Percentiles rank a stretch among this genome's conserved stretches.
Evolutionary conservation across 2,113 vertebrate species (phyloP).

Genomic region (Hipposideros armiger): DNA sequence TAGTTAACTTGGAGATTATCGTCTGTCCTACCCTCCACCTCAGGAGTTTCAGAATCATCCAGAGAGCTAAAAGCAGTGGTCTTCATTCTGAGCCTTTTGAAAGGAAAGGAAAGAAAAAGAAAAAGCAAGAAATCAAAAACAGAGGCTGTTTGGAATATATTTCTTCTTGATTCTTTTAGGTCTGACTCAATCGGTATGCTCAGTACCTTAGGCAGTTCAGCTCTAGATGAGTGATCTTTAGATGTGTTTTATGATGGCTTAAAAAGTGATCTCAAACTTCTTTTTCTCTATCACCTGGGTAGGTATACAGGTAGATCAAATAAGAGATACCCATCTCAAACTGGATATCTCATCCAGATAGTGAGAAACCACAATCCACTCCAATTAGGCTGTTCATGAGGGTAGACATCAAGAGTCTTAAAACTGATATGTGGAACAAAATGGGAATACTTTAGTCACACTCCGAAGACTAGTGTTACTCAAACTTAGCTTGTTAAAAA

Average conservation of each 20-base stretch:
- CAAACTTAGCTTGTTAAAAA: background rate
- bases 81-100: constrained; percentile 18
- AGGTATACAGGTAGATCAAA: background rate
- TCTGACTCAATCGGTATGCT: background rate
- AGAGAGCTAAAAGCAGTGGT: constrained; percentile 18
- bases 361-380: background rate
- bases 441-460: background rate
- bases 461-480: background rate
- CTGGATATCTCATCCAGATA: background rate
- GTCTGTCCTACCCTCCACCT: background rate
- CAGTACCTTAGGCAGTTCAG: background rate
- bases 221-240: background rate
- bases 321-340: background rate
- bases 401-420: background rate
- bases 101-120: background rate
- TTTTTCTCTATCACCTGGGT: background rate
- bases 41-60: constrained; percentile 53
- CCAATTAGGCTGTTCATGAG: background rate
- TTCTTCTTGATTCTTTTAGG: background rate
- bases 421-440: background rate
- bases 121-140: background rate
- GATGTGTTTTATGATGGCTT: background rate
- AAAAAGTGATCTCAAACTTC: background rate
- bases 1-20: constrained; percentile 6
- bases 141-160: background rate